These are phyloP conservation scores for Silurus aristotelis DNA, from an alignment of 2,797 vertebrate genomes.

Conservation along the genomic window DNA sequence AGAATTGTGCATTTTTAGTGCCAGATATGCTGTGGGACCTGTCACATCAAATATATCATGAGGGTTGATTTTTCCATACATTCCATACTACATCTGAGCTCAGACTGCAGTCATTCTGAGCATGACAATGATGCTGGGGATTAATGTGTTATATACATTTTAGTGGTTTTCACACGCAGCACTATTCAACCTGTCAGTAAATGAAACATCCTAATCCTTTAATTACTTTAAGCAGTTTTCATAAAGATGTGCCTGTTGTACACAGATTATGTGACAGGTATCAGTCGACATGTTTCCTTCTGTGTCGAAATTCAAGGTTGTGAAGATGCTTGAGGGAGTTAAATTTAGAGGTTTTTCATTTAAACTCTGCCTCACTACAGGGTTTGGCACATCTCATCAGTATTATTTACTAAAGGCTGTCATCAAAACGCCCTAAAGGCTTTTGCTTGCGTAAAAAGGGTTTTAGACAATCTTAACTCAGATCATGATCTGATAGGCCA, in stretches of 20 bases:
- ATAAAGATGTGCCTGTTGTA: background rate
- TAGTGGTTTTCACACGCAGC: background rate
- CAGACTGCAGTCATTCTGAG: background rate
- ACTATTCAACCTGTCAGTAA: slow-evolving; percentile 11
- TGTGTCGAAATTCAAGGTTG: slow-evolving; percentile 16
- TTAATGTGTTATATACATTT: background rate
- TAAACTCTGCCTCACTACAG: slow-evolving; percentile 26
- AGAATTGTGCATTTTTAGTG: background rate
- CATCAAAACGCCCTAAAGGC: slow-evolving; percentile 39
- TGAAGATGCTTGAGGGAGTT: slow-evolving; percentile 25
- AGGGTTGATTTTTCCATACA: background rate
- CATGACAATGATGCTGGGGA: background rate
- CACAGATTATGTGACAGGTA: slow-evolving; percentile 48
- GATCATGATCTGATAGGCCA: slow-evolving; percentile 44
- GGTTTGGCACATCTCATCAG: slow-evolving; percentile 51
- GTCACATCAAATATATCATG: background rate
- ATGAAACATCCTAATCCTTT: background rate
- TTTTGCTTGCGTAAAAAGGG: background rate
- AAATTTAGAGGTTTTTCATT: slow-evolving; percentile 25
- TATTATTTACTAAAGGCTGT: slow-evolving; percentile 60
- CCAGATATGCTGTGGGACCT: background rate
- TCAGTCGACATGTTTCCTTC: slow-evolving; percentile 53
- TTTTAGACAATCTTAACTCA: slow-evolving; percentile 41
- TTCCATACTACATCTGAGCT: background rate
- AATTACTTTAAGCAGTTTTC: slow-evolving; percentile 9